Conservation (phyloP, 2,113 vertebrate genomes). For the Chaenogobius annularis region DNA sequence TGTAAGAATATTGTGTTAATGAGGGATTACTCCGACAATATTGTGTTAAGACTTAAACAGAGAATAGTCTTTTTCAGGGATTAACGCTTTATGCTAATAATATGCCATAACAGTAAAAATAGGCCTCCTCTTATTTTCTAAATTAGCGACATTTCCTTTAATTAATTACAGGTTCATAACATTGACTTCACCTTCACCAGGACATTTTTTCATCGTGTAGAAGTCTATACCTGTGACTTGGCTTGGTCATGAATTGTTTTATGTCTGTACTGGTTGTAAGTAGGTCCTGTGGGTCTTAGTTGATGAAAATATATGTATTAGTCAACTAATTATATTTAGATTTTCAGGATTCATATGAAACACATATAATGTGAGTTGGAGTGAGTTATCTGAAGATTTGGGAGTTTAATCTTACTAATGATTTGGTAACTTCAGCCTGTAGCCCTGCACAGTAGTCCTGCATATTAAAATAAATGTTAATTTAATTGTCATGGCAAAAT, state of each 20-base stretch:
- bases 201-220: neutral
- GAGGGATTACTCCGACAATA: too few species aligned
- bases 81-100: neutral
- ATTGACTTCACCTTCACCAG: neutral
- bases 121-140: neutral
- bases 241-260: neutral
- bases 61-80: too few species aligned
- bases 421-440: too few species aligned
- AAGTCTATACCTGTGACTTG: neutral
- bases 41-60: too few species aligned
- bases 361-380: too few species aligned
- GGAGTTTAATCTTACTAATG: neutral
- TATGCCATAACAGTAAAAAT: neutral
- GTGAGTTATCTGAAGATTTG: too few species aligned
- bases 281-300: too few species aligned
- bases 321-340: too few species aligned
- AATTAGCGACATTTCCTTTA: neutral
- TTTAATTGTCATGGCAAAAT: constrained; percentile 7
- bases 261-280: too few species aligned
- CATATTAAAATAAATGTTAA: neutral
- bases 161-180: neutral
- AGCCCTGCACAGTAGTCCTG: neutral
- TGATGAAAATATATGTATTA: too few species aligned
- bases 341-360: too few species aligned
- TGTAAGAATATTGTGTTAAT: too few species aligned